Percentiles rank a stretch among this genome's conserved stretches.
These are phyloP conservation scores for Momotus momota DNA, from an alignment of 2,797 vertebrate genomes.

Conservation along the genomic window DNA sequence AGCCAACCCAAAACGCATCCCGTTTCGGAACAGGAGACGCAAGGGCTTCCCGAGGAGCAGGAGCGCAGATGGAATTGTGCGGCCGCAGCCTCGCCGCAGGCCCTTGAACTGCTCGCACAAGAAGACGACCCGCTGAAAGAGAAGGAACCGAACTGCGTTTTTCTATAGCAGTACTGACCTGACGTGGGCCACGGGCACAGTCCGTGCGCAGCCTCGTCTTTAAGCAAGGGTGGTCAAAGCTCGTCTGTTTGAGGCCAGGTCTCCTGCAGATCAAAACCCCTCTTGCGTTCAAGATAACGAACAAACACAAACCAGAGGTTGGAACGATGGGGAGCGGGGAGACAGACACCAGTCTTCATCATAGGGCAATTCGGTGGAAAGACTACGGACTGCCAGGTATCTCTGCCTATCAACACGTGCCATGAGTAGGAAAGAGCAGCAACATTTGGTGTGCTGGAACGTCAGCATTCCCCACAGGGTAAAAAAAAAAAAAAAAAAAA, in stretches of 20 bases:
- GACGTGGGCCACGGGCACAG: accelerated
- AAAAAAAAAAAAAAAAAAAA: background rate
- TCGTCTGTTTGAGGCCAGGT: background rate
- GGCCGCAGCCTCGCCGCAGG: background rate
- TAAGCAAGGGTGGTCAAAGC: background rate
- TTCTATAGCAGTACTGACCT: background rate
- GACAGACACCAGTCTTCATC: background rate
- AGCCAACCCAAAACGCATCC: background rate
- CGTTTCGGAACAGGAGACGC: background rate
- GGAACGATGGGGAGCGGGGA: background rate
- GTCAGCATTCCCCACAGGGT: background rate
- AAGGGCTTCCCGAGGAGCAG: background rate
- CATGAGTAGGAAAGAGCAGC: background rate
- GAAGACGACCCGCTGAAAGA: background rate
- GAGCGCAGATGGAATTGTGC: background rate
- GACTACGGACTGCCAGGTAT: background rate
- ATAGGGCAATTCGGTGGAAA: background rate
- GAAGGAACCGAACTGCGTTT: background rate
- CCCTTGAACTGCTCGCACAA: background rate
- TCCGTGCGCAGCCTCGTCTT: background rate
- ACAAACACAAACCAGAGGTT: background rate
- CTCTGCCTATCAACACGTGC: background rate
- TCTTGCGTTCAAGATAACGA: background rate
- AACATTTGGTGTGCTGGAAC: background rate
- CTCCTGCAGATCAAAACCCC: background rate